Percentiles rank a stretch among this genome's conserved stretches.
Conservation (phyloP, 2,797 vertebrate genomes). For the Hoplostethus atlanticus region DNA sequence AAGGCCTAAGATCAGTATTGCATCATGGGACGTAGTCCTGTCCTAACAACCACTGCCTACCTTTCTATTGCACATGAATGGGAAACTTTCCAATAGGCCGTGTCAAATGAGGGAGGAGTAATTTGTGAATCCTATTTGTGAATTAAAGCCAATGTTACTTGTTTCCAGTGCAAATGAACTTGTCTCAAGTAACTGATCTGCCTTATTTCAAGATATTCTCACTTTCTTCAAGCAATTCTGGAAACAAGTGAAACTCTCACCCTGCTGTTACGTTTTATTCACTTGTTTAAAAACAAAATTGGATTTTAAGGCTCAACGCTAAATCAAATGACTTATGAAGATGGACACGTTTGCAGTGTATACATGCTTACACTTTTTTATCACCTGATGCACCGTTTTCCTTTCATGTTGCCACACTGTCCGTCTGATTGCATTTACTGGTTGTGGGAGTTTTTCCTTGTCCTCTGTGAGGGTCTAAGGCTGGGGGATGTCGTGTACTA, state of each 20-base stretch:
- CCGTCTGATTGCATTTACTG: background rate
- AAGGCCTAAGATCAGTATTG: slow-evolving; percentile 44
- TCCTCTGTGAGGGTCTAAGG: too few relatives aligned
- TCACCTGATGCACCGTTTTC: background rate
- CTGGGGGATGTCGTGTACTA: too few relatives aligned
- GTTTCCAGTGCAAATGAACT: too few relatives aligned
- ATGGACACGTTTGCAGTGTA: too few relatives aligned
- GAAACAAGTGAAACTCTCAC: background rate
- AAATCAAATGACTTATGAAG: background rate
- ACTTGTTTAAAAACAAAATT: too few relatives aligned
- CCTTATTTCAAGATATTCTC: background rate
- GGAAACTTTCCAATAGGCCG: slow-evolving; percentile 7
- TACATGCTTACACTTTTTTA: too few relatives aligned
- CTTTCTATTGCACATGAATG: slow-evolving; percentile 33
- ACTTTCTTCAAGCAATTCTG: background rate
- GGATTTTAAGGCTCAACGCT: background rate
- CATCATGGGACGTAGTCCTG: slow-evolving; percentile 45
- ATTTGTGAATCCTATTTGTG: too few relatives aligned
- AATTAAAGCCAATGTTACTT: too few relatives aligned
- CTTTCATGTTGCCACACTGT: background rate
- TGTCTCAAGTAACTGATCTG: too few relatives aligned
- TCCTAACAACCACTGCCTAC: slow-evolving; percentile 22
- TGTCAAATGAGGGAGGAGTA: background rate
- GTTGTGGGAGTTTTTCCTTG: too few relatives aligned
- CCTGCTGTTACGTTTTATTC: too few relatives aligned